Conservation (phyloP, 2,888 invertebrate species). For the Agrotis exclamationis region DNA sequence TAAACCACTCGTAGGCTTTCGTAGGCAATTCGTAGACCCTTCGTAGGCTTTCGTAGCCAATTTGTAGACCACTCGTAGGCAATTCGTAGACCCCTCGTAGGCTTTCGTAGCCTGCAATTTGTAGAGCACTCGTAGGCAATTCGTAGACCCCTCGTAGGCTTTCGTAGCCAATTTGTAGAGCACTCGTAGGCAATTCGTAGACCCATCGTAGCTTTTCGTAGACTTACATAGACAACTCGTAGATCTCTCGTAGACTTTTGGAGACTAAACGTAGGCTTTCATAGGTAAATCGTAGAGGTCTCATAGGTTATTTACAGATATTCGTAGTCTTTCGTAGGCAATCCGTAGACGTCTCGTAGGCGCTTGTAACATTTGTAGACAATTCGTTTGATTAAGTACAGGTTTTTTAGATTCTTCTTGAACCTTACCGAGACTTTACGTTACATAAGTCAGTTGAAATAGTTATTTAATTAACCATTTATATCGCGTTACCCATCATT, state of each 20-base stretch:
- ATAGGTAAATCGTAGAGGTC: not conserved
- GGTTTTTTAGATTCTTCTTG: not conserved
- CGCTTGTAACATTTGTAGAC: too few relatives aligned
- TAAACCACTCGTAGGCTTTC: not conserved
- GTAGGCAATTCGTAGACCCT: not conserved
- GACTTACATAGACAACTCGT: not conserved
- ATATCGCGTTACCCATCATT: not conserved
- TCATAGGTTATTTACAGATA: too few relatives aligned
- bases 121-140: conserved; percentile 1
- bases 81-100: conserved; percentile 1
- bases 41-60: not conserved
- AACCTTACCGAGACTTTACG: not conserved
- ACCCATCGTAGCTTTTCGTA: not conserved
- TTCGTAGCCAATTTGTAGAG: conserved; percentile 4
- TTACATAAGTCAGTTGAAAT: too few relatives aligned
- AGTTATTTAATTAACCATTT: not conserved
- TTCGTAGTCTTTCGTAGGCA: not conserved
- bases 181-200: conserved; percentile 2
- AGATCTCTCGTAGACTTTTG: not conserved
- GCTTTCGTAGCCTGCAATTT: not conserved
- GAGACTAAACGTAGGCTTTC: not conserved
- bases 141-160: not conserved
- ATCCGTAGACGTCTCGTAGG: not conserved
- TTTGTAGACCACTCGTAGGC: conserved; percentile 13
- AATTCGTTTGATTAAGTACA: too few relatives aligned